These are phyloP conservation scores for Proterorhinus semilunaris DNA, from an alignment of 2,113 vertebrate species.

Conservation along the genomic window DNA sequence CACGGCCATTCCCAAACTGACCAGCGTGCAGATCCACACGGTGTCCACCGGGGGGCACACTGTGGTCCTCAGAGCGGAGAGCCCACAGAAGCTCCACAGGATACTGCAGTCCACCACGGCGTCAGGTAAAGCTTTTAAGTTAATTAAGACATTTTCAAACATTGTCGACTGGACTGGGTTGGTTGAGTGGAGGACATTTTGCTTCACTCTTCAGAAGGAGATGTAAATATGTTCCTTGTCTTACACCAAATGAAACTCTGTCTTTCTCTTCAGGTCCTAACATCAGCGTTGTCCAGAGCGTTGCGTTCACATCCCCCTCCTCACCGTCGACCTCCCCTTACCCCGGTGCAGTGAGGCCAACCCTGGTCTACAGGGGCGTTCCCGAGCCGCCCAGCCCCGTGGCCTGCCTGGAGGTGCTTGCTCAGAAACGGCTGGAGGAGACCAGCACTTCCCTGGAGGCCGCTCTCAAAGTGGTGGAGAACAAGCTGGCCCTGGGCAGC, in stretches of 20 bases:
- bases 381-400: constrained; percentile 11
- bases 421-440: constrained; percentile 82
- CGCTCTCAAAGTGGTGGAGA: constrained; percentile 80
- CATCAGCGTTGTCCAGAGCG: constrained; percentile 37
- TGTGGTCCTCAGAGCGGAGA: constrained; percentile 42
- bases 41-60: constrained; percentile 39
- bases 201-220: too few relatives aligned
- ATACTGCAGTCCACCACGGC: constrained; percentile 13
- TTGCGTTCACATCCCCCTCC: constrained; percentile 55
- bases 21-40: constrained; percentile 52
- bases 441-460: constrained; percentile 84
- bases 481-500: constrained; percentile 72
- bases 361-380: constrained; percentile 30
- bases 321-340: constrained; percentile 14
- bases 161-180: too few relatives aligned
- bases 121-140: constrained; percentile 43
- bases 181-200: too few relatives aligned
- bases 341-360: constrained; percentile 19
- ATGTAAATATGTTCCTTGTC: too few relatives aligned
- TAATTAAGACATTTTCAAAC: too few relatives aligned
- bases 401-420: constrained; percentile 50
- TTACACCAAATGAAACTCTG: too few relatives aligned
- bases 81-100: constrained; percentile 38
- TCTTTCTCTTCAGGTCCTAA: constrained; percentile 26
- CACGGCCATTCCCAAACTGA: constrained; percentile 54